phyloP scores from a whole-genome alignment of 2,797 vertebrate genomes.

The Peromyscus melanophrys region DNA sequence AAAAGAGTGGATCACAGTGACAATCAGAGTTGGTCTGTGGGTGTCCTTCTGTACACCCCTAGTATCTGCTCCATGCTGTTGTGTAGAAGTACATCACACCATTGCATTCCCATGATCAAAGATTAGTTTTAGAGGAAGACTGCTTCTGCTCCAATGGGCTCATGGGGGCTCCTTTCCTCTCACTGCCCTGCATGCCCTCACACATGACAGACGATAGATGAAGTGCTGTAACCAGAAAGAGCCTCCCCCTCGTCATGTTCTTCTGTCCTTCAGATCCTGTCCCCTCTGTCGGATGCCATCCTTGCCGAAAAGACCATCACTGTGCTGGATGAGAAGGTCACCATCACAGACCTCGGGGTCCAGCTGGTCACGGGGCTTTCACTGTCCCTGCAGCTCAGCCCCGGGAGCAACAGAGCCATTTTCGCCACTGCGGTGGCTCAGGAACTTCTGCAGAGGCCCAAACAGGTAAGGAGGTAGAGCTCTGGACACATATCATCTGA shows the following conservation, averaged over 20 bases:
- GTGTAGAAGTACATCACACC: neutral
- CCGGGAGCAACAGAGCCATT: slow-evolving; percentile 94
- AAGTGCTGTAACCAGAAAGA: neutral
- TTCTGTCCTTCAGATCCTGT: slow-evolving; percentile 92
- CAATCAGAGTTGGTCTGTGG: neutral
- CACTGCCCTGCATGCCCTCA: fast-evolving
- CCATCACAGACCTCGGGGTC: slow-evolving; percentile 94
- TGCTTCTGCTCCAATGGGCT: neutral
- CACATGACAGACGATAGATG: fast-evolving
- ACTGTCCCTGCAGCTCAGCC: slow-evolving; percentile 94
- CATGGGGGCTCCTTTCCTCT: neutral
- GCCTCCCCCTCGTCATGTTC: neutral
- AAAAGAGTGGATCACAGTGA: fast-evolving
- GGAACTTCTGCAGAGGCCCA: slow-evolving; percentile 93
- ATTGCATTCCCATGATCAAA: neutral
- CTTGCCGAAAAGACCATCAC: slow-evolving; percentile 94
- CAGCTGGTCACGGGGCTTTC: slow-evolving; percentile 95
- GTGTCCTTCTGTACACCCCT: neutral
- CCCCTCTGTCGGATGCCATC: slow-evolving; percentile 94
- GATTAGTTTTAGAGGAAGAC: neutral
- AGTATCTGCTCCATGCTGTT: neutral
- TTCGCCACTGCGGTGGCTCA: slow-evolving; percentile 93
- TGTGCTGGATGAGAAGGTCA: slow-evolving; percentile 96
- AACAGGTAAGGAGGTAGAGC: slow-evolving; percentile 89
- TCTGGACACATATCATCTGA: fast-evolving